Conservation (phyloP, 1,140 invertebrate genomes). For the Drosophila rhopaloa region DNA sequence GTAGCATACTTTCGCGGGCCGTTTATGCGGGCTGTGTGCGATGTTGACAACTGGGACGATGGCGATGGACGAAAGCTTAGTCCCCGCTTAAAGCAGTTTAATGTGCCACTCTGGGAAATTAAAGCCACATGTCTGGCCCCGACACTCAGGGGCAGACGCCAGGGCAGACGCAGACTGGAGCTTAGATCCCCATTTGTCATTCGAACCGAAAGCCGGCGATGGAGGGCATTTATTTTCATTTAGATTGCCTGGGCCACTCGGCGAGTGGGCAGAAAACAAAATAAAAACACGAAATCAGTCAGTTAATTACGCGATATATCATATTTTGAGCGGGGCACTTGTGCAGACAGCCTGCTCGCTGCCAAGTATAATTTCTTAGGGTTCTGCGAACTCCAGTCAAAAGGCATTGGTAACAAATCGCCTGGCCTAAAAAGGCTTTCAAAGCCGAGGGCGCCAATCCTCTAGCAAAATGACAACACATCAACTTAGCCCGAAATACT, state of each 20-base stretch:
- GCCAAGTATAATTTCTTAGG: constrained; percentile 26
- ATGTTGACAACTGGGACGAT: constrained; percentile 34
- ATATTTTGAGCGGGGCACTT: constrained; percentile 34
- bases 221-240: constrained; percentile 72
- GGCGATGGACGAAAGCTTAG: constrained; percentile 36
- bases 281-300: constrained; percentile 60
- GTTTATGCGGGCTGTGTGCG: constrained; percentile 24
- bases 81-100: constrained; percentile 61
- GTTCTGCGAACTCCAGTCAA: neutral
- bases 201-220: constrained; percentile 28
- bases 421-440: constrained; percentile 3
- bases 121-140: constrained; percentile 41
- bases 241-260: constrained; percentile 47
- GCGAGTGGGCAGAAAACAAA: constrained; percentile 36
- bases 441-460: neutral
- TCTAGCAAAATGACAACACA: constrained; percentile 18
- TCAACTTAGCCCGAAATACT: constrained; percentile 3
- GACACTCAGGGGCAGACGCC: constrained; percentile 2
- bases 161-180: constrained; percentile 19
- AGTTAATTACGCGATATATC: constrained; percentile 76
- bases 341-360: constrained; percentile 15
- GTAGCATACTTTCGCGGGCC: constrained; percentile 50
- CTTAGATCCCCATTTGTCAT: constrained; percentile 64
- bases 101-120: constrained; percentile 64
- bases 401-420: constrained; percentile 23